A percentile compares a stretch with the other conserved stretches of the same genome.
Evolutionary conservation across 1,140 invertebrate genomes (phyloP).

Genomic region (Leptinotarsa defecta): DNA sequence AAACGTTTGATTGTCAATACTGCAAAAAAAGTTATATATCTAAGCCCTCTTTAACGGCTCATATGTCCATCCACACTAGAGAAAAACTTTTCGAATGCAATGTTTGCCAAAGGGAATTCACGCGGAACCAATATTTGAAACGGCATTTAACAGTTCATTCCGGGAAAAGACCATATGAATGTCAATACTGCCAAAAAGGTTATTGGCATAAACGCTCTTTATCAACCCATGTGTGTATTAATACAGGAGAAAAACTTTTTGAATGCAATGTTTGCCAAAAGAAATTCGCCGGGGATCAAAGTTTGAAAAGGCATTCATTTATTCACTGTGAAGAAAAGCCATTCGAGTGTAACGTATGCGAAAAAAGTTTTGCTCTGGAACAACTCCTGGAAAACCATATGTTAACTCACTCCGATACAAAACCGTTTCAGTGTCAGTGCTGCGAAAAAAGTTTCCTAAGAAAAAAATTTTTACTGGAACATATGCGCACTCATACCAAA

Average conservation of each 20-base stretch:
- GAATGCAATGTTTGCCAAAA: too few relatives aligned
- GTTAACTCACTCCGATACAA: neutral
- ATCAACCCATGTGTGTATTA: too few relatives aligned
- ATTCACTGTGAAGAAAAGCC: neutral
- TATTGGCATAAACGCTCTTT: too few relatives aligned
- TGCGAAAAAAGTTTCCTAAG: too few relatives aligned
- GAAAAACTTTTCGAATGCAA: constrained; percentile 10
- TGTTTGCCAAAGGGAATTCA: constrained; percentile 15
- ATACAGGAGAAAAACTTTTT: too few relatives aligned
- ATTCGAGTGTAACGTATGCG: neutral
- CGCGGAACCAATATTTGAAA: neutral
- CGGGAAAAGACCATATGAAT: neutral
- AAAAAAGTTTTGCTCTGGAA: neutral
- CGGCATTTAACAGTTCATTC: constrained; percentile 11
- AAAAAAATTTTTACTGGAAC: too few relatives aligned
- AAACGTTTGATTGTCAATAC: neutral
- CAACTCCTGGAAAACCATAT: too few relatives aligned
- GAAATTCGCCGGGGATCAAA: neutral
- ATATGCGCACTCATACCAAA: too few relatives aligned
- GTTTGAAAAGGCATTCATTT: too few relatives aligned
- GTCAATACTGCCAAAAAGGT: neutral
- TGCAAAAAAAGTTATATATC: too few relatives aligned
- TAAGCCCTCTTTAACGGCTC: too few relatives aligned
- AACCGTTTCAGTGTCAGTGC: too few relatives aligned
- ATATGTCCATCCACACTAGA: neutral